A percentile compares a stretch with the other conserved stretches of the same genome.
Conservation (phyloP, 2,113 vertebrate species). For the Macaca fascicularis region DNA sequence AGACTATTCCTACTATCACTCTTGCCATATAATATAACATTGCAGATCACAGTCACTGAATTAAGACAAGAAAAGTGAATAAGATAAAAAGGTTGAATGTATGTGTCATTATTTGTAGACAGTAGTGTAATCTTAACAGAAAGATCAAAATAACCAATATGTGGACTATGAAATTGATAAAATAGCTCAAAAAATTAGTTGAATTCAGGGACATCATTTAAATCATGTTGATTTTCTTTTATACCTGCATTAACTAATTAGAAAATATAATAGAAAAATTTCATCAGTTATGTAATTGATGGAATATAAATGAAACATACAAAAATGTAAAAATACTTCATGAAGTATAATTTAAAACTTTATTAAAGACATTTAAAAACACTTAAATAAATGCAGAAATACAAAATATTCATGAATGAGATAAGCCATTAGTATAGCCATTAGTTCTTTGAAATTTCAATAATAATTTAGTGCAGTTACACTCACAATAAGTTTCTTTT, state of each 20-base stretch:
- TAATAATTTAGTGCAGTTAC: neutral
- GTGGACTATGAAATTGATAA: neutral
- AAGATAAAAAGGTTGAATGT: neutral
- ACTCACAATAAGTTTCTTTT: neutral
- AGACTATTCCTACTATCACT: neutral
- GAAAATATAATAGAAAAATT: neutral
- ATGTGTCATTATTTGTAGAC: neutral
- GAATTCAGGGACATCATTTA: neutral
- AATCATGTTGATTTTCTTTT: neutral
- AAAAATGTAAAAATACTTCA: neutral
- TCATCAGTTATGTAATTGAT: neutral
- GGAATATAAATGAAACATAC: neutral
- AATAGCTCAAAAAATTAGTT: neutral
- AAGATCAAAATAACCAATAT: neutral
- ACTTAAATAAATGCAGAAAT: neutral
- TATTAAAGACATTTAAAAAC: neutral
- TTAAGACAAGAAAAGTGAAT: neutral
- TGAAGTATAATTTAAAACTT: neutral
- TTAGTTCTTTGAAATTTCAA: neutral
- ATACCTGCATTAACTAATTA: neutral
- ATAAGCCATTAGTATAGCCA: neutral
- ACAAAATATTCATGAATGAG: neutral
- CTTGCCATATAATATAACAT: neutral
- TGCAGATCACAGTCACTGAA: neutral
- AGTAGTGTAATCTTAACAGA: neutral